Evolutionary conservation across 1,140 invertebrate genomes (phyloP), one percentile per base, ranked within the genome.

Genomic region (Drosophila busckii): DNA sequence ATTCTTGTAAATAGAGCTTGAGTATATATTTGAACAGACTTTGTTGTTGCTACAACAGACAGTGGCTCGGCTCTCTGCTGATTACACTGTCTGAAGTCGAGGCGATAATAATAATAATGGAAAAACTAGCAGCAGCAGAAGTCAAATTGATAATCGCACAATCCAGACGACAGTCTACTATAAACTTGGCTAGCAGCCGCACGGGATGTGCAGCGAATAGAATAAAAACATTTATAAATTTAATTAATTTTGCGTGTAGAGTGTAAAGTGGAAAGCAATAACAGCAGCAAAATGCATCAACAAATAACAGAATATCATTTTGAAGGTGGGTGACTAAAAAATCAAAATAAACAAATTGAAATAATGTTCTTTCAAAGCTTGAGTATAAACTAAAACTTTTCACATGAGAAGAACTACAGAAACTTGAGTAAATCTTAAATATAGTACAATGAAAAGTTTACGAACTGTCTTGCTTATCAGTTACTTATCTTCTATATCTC

Each of bases 291-390:
- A 48, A 84, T 84, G 82, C 70, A n/a, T n/a, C n/a, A 80, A 31
- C 62, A 76, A 50, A 26, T 76, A 8, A 70, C 69, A 35, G 82
- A 84, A 55, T 84, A 84, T 66, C 70, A 75, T 42, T 84, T 84
- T 48, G 82, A 84, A 84, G 82, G 82, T 84, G 54, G 10, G 22
- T 1, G 13, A 35, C 5, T 6, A 6, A 9, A 4, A 19, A 9
- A 3, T 15, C n/a, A n/a, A 16, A 34, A 16, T 32, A 16, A 16
- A 40, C 15, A 26, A 25, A 10, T 37, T 4, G 8, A 37, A 37
- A 34, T 8, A 34, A 17, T 8, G 17, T 3, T 19, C 1, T n/a
- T n/a, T n/a, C n/a, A n/a, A n/a, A n/a, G n/a, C n/a, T 34, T 34
- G 0, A 17, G 5, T 16, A 32, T 32, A 16, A 16, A 3, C 16